Evolutionary conservation across 53 echinoderm and acorn worm genomes (phyloP).

Genomic region (Holothuria leucospilota): DNA sequence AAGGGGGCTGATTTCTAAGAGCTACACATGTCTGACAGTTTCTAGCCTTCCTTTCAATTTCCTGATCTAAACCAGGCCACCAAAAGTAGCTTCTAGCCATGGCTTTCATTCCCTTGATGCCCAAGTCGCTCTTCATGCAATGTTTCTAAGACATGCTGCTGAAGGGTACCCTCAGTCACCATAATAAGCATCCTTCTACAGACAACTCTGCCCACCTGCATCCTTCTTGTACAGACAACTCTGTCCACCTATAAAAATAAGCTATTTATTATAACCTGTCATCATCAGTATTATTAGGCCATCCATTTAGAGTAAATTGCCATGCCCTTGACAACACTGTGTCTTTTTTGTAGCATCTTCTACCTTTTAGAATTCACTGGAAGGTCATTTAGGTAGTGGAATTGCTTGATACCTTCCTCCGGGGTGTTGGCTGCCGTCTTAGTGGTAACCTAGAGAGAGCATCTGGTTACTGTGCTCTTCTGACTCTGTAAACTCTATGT

Average conservation of each 20-base stretch:
- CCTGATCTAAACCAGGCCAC: conserved; percentile 44
- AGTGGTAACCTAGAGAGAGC: conserved; percentile 48
- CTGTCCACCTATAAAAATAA: too few species aligned
- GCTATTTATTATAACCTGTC: conserved; percentile 11
- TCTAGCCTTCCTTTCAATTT: neutral
- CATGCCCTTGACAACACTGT: conserved; percentile 49
- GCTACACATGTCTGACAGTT: conserved; percentile 1
- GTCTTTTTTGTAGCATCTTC: conserved; percentile 51
- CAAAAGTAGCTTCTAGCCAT: conserved; percentile 55
- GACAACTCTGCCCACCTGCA: conserved; percentile 46
- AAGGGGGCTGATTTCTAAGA: conserved; percentile 1
- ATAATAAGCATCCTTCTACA: conserved; percentile 44
- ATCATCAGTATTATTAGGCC: conserved; percentile 49
- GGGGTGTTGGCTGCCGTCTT: conserved; percentile 11
- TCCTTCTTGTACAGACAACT: too few species aligned
- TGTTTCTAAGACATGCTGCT: neutral
- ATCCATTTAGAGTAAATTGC: conserved; percentile 46
- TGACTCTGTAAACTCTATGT: conserved; percentile 49
- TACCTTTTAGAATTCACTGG: conserved; percentile 59
- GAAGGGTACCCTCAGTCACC: conserved; percentile 48
- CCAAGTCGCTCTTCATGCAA: conserved; percentile 28
- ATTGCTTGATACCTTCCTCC: conserved; percentile 35
- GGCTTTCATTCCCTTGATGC: conserved; percentile 38
- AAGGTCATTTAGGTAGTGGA: conserved; percentile 44
- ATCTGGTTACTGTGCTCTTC: conserved; percentile 49